A percentile compares a stretch with the other conserved stretches of the same genome.
Evolutionary conservation across 2,113 vertebrate genomes (phyloP).

Genomic region (Ornithorhynchus anatinus): DNA sequence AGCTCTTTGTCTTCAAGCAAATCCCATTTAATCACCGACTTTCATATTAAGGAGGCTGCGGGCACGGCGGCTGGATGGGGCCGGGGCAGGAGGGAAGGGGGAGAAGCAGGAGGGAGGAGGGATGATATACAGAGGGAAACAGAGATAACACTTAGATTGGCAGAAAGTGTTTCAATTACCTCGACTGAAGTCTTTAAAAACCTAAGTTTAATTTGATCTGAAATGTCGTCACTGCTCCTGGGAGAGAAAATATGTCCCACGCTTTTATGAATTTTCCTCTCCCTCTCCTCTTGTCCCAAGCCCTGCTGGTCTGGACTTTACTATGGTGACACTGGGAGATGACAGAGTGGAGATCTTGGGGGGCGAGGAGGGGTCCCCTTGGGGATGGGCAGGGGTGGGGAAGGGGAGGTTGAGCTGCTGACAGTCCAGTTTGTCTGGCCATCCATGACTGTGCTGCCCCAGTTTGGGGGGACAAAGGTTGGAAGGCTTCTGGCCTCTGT

Average conservation of each 20-base stretch:
- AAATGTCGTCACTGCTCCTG: conserved; percentile 46
- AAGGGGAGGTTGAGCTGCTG: too few relatives aligned
- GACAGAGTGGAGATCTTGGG: too few relatives aligned
- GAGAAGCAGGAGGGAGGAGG: background rate
- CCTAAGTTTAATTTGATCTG: conserved; percentile 63
- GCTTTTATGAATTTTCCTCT: too few relatives aligned
- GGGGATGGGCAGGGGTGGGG: too few relatives aligned
- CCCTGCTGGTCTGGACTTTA: too few relatives aligned
- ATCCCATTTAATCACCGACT: conserved; percentile 67
- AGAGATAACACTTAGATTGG: conserved; percentile 59
- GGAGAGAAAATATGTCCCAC: conserved; percentile 51
- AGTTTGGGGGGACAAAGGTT: conserved; percentile 18
- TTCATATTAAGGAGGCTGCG: conserved; percentile 72
- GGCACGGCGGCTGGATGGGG: conserved; percentile 22
- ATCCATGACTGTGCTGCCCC: conserved; percentile 14
- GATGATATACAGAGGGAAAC: conserved; percentile 61
- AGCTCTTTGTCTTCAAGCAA: conserved; percentile 70
- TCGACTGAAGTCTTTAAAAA: conserved; percentile 60
- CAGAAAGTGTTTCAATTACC: conserved; percentile 67
- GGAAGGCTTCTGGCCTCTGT: too few relatives aligned
- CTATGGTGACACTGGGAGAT: too few relatives aligned
- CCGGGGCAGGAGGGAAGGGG: conserved; percentile 24
- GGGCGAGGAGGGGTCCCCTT: too few relatives aligned
- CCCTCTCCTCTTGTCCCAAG: background rate
- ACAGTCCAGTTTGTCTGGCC: background rate